These are phyloP conservation scores for Labeo calbasu DNA, from an alignment of 2,797 vertebrate species.

Conservation along the genomic window DNA sequence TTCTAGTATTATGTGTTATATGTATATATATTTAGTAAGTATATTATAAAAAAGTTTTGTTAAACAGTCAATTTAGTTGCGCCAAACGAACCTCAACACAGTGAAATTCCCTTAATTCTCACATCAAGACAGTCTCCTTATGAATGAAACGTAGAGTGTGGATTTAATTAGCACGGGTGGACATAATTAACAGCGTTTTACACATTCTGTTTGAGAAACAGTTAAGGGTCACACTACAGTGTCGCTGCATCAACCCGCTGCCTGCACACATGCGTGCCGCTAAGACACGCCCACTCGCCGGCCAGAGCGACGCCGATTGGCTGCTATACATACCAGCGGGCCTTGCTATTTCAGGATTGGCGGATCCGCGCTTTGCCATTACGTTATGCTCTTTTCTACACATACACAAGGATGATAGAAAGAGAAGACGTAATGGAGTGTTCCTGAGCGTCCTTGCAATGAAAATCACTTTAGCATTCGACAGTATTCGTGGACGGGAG, in stretches of 20 bases:
- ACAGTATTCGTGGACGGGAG: constrained; percentile 73
- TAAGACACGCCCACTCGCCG: constrained; percentile 64
- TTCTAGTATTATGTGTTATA: background rate
- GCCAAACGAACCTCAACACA: background rate
- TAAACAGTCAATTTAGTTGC: background rate
- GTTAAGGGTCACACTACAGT: background rate
- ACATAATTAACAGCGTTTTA: background rate
- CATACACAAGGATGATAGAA: constrained; percentile 70
- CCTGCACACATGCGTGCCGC: constrained; percentile 62
- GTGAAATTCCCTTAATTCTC: background rate
- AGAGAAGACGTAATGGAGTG: constrained; percentile 84
- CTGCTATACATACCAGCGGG: constrained; percentile 71
- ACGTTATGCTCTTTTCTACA: constrained; percentile 78
- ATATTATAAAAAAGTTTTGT: background rate
- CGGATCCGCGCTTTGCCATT: constrained; percentile 66
- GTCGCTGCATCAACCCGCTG: constrained; percentile 56
- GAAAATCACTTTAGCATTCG: constrained; percentile 73
- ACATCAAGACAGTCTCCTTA: background rate
- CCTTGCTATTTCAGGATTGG: constrained; percentile 70
- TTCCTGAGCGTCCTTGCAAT: constrained; percentile 75
- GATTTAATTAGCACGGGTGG: constrained; percentile 5
- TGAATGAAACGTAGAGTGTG: background rate
- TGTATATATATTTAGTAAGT: background rate
- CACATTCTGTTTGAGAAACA: background rate
- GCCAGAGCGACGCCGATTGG: constrained; percentile 68